Percentiles rank a stretch among this genome's conserved stretches.
Evolutionary conservation across 1,140 invertebrate species (phyloP).

Genomic region (Bombus superbus): DNA sequence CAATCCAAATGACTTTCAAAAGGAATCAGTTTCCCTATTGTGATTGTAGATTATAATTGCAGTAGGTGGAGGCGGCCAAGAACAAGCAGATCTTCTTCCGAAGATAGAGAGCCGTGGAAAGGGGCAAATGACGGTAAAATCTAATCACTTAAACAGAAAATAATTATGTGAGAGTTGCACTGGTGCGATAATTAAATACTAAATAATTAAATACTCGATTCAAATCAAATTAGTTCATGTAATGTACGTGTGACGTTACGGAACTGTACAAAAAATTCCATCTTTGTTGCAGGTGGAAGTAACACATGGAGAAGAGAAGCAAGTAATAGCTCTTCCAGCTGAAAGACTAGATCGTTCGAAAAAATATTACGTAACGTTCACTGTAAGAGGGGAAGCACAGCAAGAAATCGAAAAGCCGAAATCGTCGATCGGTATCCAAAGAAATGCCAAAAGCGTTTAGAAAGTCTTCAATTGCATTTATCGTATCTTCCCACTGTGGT

Average conservation of each 20-base stretch:
- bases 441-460: conserved; percentile 77
- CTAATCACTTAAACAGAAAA: neutral
- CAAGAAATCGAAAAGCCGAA: conserved; percentile 66
- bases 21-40: conserved; percentile 72
- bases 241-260: too few relatives aligned
- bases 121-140: conserved; percentile 80
- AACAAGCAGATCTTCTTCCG: conserved; percentile 78
- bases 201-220: neutral
- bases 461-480: neutral
- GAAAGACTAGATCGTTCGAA: conserved; percentile 93
- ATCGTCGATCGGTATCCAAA: conserved; percentile 69
- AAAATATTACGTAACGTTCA: conserved; percentile 94
- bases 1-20: conserved; percentile 34
- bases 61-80: conserved; percentile 80
- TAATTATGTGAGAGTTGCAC: neutral
- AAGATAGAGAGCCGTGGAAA: conserved; percentile 79
- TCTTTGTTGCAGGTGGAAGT: conserved; percentile 85
- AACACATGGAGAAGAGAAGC: conserved; percentile 90
- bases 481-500: neutral
- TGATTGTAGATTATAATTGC: conserved; percentile 82
- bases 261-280: neutral
- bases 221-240: neutral
- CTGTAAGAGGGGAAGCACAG: conserved; percentile 87
- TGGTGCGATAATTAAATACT: neutral
- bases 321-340: conserved; percentile 92